Percentiles rank a stretch among this genome's conserved stretches.
These are phyloP conservation scores for Ambastaia sidthimunki DNA, from an alignment of 2,797 vertebrate species.

Conservation along the genomic window DNA sequence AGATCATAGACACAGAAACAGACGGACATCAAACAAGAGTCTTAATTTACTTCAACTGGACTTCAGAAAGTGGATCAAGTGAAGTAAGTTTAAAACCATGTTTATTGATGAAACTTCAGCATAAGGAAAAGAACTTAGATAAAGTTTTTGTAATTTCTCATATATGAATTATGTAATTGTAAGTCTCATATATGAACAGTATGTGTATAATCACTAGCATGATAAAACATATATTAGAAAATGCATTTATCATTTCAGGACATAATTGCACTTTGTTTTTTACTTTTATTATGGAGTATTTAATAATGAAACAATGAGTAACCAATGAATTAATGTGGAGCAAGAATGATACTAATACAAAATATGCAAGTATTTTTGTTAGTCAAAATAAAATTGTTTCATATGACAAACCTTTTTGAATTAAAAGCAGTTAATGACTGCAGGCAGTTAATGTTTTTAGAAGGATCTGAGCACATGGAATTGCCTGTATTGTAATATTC, in stretches of 20 bases:
- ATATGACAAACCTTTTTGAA: not conserved
- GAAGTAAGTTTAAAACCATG: constrained; percentile 30
- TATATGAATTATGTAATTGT: too few relatives aligned
- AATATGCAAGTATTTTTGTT: not conserved
- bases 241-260: not conserved
- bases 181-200: not conserved
- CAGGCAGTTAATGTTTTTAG: not conserved
- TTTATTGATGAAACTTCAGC: not conserved
- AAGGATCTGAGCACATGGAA: not conserved
- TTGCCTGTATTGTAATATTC: constrained; percentile 30
- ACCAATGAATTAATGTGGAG: not conserved
- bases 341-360: not conserved
- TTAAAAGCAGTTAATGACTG: constrained; percentile 11
- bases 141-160: not conserved
- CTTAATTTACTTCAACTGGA: not conserved
- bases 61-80: constrained; percentile 1
- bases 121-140: not conserved
- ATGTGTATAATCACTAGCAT: not conserved
- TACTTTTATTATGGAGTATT: not conserved
- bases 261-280: not conserved
- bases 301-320: not conserved
- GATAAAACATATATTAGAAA: not conserved
- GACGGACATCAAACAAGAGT: not conserved
- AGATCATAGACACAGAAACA: not conserved
- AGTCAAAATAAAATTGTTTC: not conserved